Evolutionary conservation across 2,113 vertebrate species (phyloP), one percentile per base, ranked within the genome.

Genomic region (Microtus montanus): DNA sequence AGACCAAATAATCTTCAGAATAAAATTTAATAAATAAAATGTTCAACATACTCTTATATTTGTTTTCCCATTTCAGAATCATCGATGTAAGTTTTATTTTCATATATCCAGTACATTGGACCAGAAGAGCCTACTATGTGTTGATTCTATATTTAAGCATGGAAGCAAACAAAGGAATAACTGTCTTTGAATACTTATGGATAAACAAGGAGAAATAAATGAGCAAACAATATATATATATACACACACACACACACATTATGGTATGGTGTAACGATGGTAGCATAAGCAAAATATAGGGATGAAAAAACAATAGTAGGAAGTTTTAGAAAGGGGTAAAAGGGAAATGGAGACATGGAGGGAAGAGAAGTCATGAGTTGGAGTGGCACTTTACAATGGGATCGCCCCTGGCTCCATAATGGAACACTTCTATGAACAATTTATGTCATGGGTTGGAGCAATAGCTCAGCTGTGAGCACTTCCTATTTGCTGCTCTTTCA

Each of bases 1-100:
- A 92, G 47, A 87, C 33, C 35, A 89, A 84, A 68, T 79, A 11
- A 10, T 83, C 63, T 74, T 71, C 64, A 75, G 49, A 70, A 80
- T 90, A 78, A 94, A 78, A 79, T 92, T 73, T 90, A 58, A 79
- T 75, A 94, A 68, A 92, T 91, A 17, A 88, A 82, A 92, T 87
- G 66, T 47, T 96, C 2, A 28, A 84, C 58, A 64, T 70, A 73
- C 3, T 70, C 13, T 92, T 38, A 49, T 35, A 89, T 35, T 64
- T 85, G 66, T 63, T 73, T 91, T 83, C 26, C 47, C 7, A 78
- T 19, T 87, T 54, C 38, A n/a, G 78, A 88, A 90, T 82, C 54
- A 92, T 33, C 38, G 82, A 41, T 52, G 78, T 24, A 93, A 85
- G 61, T 41, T 93, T 93, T 70, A 92, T 93, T 94, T 89, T 19